Evolutionary conservation across 2,113 vertebrate genomes (phyloP).

Genomic region (Taxidea taxus): DNA sequence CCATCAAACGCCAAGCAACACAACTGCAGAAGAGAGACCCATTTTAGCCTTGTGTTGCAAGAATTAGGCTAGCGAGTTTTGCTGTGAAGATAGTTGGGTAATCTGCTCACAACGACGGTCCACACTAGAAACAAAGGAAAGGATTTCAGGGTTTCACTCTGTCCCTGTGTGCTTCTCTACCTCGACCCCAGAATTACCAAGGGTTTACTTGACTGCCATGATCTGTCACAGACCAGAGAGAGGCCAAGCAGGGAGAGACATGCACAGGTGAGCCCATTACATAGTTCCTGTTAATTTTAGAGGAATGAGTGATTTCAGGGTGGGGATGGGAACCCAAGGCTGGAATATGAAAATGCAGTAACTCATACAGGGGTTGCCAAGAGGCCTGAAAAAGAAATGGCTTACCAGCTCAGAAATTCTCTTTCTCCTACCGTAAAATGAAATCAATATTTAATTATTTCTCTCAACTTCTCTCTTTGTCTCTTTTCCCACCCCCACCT

Average conservation of each 20-base stretch:
- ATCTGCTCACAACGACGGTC: background rate
- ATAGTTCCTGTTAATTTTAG: background rate
- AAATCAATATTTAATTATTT: background rate
- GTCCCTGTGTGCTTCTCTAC: background rate
- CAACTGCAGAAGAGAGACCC: background rate
- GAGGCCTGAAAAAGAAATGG: background rate
- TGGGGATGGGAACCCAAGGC: background rate
- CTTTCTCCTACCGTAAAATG: background rate
- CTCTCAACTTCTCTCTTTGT: background rate
- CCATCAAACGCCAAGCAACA: background rate
- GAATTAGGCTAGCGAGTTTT: background rate
- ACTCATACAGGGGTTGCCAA: background rate
- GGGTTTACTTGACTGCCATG: background rate
- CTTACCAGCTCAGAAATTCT: background rate
- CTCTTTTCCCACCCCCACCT: background rate
- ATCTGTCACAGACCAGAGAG: background rate
- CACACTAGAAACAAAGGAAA: background rate
- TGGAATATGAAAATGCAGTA: background rate
- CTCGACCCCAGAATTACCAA: background rate
- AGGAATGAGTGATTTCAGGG: background rate
- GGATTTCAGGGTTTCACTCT: background rate
- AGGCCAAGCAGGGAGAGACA: background rate
- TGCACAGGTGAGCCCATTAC: background rate
- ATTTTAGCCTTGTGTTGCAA: background rate
- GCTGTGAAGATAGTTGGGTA: background rate